These are phyloP conservation scores for Myripristis jacobus DNA, from an alignment of 2,797 vertebrate species.

Conservation along the genomic window DNA sequence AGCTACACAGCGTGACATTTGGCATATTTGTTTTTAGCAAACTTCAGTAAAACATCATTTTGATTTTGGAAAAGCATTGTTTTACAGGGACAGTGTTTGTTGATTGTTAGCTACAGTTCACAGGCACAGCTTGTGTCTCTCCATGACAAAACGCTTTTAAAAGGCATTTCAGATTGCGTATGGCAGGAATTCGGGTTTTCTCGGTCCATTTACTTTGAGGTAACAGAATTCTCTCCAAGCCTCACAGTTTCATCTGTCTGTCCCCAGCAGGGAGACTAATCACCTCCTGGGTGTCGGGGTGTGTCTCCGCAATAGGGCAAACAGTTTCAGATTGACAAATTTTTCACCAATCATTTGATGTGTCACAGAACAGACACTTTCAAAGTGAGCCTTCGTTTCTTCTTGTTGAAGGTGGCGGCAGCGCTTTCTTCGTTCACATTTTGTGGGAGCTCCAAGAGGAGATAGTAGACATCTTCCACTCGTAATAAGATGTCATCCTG, in stretches of 20 bases:
- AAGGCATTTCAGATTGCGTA: slow-evolving; percentile 13
- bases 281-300: neutral
- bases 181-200: slow-evolving; percentile 1
- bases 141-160: neutral
- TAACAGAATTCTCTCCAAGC: neutral
- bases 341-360: neutral
- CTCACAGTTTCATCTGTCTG: neutral
- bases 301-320: neutral
- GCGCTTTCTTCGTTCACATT: slow-evolving; percentile 83
- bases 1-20: slow-evolving; percentile 10
- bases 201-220: slow-evolving; percentile 19
- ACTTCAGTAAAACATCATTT: slow-evolving; percentile 24
- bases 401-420: slow-evolving; percentile 86
- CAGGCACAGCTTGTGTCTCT: slow-evolving; percentile 10
- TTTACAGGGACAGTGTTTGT: slow-evolving; percentile 30
- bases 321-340: neutral
- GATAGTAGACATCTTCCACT: slow-evolving; percentile 86
- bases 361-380: slow-evolving; percentile 74
- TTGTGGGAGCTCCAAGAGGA: slow-evolving; percentile 86
- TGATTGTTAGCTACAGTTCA: slow-evolving; percentile 17
- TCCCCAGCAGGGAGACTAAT: neutral
- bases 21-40: slow-evolving; percentile 7
- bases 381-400: slow-evolving; percentile 79
- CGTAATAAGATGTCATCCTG: slow-evolving; percentile 89
- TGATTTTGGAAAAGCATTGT: slow-evolving; percentile 8